Evolutionary conservation across 1,140 invertebrate species (phyloP), one percentile per base, ranked within the genome.

Genomic region (Rhopalosiphum padi): DNA sequence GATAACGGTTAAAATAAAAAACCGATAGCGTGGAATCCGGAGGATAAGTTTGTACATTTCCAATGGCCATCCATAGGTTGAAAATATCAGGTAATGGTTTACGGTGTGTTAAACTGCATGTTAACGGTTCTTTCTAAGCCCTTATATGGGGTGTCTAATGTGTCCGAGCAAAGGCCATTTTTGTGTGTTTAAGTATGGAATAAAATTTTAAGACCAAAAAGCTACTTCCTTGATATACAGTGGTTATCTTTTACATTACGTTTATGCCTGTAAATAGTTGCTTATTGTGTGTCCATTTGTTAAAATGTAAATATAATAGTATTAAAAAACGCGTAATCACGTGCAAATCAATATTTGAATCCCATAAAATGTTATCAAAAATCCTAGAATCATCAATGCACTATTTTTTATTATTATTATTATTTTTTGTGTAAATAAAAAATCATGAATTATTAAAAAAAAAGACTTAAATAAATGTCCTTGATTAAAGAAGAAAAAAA

Each of bases 41-140:
- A 37, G 2, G 88, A 89, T 87, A n/a, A 22, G 46, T 35, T 88
- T 55, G 53, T 89, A 89, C 9, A 41, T 89, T 89, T 89, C 15
- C 25, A 88, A 89, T 25, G 35, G 48, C 21, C 35, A 41, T 25
- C 15, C 46, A n/a, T 37, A 55, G 88, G 23, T 55, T 37, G 21
- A 55, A 55, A 55, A 55, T 89, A 55, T 89, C 88, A 25, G 88
- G 48, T 55, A 89, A 89, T 89, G 91, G 60, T 35, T 82, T 51
- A 51, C 30, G 43, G 41, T 48, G n/a, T n/a, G 77, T 92, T 83
- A 35, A 85, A 92, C 83, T 51, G 46, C 60, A 46, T 92, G 60
- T 82, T 82, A 92, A 92, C 60, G 68, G 91, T 82, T 48, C n/a
- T 82, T 82, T 15, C 46, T 83, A 91, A 92, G 46, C 37, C 21